Conservation (phyloP, 2,113 vertebrate species). For the Nycticorax nycticorax region DNA sequence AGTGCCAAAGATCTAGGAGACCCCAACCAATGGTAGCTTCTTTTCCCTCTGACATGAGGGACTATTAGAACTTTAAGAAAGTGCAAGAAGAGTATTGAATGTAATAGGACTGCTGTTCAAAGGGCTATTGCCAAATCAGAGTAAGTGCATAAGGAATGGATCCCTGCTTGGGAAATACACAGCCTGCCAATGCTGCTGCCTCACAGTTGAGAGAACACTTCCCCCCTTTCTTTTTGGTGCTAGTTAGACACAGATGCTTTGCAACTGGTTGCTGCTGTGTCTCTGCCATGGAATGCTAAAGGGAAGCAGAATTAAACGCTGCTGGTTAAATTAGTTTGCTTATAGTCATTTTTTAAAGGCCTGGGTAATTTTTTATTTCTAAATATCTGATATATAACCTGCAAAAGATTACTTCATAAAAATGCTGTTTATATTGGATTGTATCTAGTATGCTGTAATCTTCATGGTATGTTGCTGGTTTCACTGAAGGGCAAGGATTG, state of each 20-base stretch:
- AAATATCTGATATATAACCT: background rate
- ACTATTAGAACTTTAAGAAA: background rate
- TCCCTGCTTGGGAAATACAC: background rate
- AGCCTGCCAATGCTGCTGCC: background rate
- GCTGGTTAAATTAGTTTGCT: background rate
- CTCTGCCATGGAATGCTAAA: background rate
- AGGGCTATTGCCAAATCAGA: background rate
- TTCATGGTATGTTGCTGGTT: background rate
- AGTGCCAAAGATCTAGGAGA: background rate
- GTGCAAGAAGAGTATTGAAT: background rate
- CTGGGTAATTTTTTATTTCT: background rate
- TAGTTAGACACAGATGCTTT: background rate
- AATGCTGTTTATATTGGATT: background rate
- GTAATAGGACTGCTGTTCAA: fast-evolving
- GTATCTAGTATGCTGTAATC: background rate
- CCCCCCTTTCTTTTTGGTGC: background rate
- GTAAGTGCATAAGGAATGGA: background rate
- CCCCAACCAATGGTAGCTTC: background rate
- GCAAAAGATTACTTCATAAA: background rate
- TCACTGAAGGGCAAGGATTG: background rate
- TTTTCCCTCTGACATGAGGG: background rate
- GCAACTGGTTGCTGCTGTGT: background rate
- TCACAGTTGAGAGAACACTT: background rate
- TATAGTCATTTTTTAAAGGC: background rate
- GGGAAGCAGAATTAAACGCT: background rate